Evolutionary conservation across 2,113 vertebrate genomes (phyloP).

Genomic region (Crotophaga sulcirostris): DNA sequence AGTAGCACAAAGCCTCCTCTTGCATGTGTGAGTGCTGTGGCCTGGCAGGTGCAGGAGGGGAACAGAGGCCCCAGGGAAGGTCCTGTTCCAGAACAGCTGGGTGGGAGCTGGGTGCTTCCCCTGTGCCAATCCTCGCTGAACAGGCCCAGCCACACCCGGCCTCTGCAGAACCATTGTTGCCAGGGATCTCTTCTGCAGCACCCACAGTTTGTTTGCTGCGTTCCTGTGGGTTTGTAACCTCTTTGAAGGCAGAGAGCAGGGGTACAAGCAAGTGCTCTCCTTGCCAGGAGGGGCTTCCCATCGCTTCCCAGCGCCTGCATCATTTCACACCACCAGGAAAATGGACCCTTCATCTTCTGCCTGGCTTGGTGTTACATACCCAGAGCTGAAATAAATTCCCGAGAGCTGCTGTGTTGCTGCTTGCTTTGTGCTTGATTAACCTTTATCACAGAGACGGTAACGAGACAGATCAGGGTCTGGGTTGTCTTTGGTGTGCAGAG

Average conservation of each 20-base stretch:
- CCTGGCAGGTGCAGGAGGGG: not conserved
- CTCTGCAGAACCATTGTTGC: not conserved
- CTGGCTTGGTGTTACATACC: not conserved
- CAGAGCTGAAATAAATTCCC: not conserved
- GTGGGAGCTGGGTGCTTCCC: too few relatives aligned
- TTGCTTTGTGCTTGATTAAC: constrained; percentile 55
- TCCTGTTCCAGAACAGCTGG: not conserved
- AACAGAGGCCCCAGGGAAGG: not conserved
- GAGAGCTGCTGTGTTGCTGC: not conserved
- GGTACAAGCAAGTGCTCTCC: not conserved
- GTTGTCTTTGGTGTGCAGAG: not conserved
- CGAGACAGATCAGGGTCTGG: constrained; percentile 7
- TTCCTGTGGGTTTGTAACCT: accelerated
- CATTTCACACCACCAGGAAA: accelerated
- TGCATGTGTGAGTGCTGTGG: too few relatives aligned
- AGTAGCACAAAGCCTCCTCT: too few relatives aligned
- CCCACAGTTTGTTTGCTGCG: accelerated
- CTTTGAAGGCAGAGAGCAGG: not conserved
- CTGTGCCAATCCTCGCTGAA: accelerated
- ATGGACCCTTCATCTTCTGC: accelerated
- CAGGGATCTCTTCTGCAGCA: too few relatives aligned
- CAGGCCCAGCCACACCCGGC: not conserved
- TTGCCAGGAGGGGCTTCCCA: not conserved
- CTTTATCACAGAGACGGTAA: constrained; percentile 48
- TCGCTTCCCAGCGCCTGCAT: not conserved